Evolutionary conservation across 2,888 invertebrate genomes (phyloP).

Genomic region (Aquatica leii): DNA sequence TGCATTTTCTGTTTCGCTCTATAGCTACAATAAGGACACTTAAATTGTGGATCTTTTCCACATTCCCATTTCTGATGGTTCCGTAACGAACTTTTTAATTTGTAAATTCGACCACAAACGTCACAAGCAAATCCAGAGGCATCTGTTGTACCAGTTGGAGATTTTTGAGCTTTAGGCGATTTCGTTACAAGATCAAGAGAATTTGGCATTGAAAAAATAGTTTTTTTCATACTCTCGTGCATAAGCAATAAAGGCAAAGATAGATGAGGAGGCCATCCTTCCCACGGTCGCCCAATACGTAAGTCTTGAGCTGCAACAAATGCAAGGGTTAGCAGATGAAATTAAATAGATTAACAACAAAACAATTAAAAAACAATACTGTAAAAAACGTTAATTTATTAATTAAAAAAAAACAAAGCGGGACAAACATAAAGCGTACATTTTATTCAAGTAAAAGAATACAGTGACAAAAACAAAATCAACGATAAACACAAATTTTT

Average conservation of each 20-base stretch:
- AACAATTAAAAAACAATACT: slow-evolving; percentile 5
- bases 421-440: no score
- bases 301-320: slow-evolving; percentile 68
- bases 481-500: neutral
- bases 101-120: slow-evolving; percentile 82
- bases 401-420: neutral
- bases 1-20: slow-evolving; percentile 83
- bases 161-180: slow-evolving; percentile 5
- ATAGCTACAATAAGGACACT: slow-evolving; percentile 79
- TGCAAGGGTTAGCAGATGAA: slow-evolving; percentile 36
- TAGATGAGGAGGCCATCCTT: slow-evolving; percentile 74
- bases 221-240: slow-evolving; percentile 55
- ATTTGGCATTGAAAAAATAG: slow-evolving; percentile 25
- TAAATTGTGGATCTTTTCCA: slow-evolving; percentile 81
- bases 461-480: neutral
- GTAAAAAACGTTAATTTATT: slow-evolving; percentile 36
- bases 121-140: slow-evolving; percentile 72
- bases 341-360: neutral
- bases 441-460: neutral
- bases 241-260: slow-evolving; percentile 70
- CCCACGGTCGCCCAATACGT: slow-evolving; percentile 64
- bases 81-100: slow-evolving; percentile 80
- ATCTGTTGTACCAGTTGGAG: neutral
- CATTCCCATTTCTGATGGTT: slow-evolving; percentile 84
- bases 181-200: slow-evolving; percentile 42